Evolutionary conservation across 2,113 vertebrate genomes (phyloP).

Genomic region (Sprattus sprattus): DNA sequence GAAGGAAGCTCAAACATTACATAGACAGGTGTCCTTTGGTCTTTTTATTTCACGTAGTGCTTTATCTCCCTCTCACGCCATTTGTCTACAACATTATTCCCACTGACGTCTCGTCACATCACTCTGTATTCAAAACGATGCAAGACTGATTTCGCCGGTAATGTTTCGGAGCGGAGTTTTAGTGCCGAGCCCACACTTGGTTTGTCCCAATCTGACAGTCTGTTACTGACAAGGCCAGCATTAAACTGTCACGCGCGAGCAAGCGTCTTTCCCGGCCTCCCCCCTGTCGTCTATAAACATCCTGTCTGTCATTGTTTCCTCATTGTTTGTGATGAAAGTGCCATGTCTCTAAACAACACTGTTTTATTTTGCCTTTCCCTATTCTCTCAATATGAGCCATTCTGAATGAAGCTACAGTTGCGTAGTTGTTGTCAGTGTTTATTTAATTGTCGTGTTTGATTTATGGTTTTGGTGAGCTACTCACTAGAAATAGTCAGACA

Average conservation of each 20-base stretch:
- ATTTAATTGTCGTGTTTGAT: background rate
- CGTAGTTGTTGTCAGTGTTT: background rate
- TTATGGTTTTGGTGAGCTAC: background rate
- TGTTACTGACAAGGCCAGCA: background rate
- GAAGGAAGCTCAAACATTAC: no score
- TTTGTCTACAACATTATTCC: no score
- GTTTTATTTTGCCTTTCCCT: background rate
- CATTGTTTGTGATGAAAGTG: background rate
- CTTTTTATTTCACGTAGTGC: no score
- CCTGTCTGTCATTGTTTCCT: background rate
- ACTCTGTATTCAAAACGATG: no score
- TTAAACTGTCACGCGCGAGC: background rate
- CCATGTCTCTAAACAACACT: background rate
- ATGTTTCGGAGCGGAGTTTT: no score
- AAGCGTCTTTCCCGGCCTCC: background rate
- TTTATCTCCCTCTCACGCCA: no score
- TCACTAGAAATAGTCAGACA: background rate
- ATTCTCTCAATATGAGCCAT: background rate
- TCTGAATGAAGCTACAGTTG: background rate
- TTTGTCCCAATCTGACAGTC: background rate
- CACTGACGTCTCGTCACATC: no score
- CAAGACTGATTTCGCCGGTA: no score
- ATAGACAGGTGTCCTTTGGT: no score
- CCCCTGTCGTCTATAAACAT: background rate
- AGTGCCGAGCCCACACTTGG: background rate